A percentile compares a stretch with the other conserved stretches of the same genome.
These are phyloP conservation scores for Tipula unca DNA, from an alignment of 2,888 invertebrate genomes.

Conservation along the genomic window DNA sequence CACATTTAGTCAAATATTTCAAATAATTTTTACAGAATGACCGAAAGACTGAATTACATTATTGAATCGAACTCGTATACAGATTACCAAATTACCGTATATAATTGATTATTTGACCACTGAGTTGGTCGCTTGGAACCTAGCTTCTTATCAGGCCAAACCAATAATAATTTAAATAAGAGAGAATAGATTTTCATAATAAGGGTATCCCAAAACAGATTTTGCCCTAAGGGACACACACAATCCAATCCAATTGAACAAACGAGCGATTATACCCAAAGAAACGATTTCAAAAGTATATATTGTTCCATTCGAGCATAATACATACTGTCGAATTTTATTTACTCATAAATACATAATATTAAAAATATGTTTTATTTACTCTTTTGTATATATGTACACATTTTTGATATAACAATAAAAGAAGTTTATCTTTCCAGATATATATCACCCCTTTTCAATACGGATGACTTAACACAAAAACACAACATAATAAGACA, in stretches of 20 bases:
- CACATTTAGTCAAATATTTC: no score
- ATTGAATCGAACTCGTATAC: no score
- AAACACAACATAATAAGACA: background rate
- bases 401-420: background rate
- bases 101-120: no score
- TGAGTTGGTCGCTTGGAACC: no score
- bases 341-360: background rate
- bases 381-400: background rate
- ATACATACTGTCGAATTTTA: background rate
- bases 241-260: background rate
- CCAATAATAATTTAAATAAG: no score
- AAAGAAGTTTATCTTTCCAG: background rate
- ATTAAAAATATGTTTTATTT: background rate
- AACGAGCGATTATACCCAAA: background rate
- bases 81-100: no score
- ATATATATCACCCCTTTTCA: background rate
- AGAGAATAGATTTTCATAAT: background rate
- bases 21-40: no score
- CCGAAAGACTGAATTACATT: no score
- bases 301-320: background rate
- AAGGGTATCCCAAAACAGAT: background rate
- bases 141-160: no score
- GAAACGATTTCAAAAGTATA: background rate
- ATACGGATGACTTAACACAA: background rate
- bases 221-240: background rate